These are phyloP conservation scores for Babyrousa celebensis DNA, from an alignment of 2,797 vertebrate species.

Conservation along the genomic window DNA sequence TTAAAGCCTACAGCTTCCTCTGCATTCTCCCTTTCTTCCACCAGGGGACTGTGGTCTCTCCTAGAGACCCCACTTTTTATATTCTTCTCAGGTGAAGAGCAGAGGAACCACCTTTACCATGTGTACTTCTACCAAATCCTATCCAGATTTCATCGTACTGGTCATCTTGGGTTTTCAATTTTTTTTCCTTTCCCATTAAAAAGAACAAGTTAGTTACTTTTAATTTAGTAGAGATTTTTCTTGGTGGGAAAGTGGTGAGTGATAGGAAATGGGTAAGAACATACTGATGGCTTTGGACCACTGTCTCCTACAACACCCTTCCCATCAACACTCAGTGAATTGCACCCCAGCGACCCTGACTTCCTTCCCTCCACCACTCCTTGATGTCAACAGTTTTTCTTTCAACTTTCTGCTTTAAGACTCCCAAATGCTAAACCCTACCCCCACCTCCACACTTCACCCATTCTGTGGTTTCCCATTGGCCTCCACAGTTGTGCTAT, in stretches of 20 bases:
- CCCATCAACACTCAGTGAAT: background rate
- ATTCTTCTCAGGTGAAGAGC: background rate
- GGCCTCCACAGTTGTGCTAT: background rate
- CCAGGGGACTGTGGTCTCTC: background rate
- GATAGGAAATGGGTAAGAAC: background rate
- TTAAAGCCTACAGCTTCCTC: constrained; percentile 7
- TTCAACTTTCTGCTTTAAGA: background rate
- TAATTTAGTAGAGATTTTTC: background rate
- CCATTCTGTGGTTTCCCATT: background rate
- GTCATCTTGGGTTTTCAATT: background rate
- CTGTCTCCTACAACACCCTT: accelerated
- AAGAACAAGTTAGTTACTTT: background rate
- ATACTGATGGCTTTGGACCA: background rate
- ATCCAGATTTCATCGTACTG: background rate
- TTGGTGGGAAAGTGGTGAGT: background rate
- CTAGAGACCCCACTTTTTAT: background rate
- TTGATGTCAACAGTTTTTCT: constrained; percentile 42
- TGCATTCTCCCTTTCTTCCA: constrained; percentile 11
- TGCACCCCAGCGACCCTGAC: no score
- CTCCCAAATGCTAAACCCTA: background rate
- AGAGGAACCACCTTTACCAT: background rate
- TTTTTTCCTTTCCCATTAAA: constrained; percentile 1
- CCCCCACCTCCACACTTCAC: accelerated
- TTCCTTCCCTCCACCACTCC: background rate
- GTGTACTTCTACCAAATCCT: background rate